Conservation (phyloP, 2,888 invertebrate genomes). For the Spisula subtruncata region DNA sequence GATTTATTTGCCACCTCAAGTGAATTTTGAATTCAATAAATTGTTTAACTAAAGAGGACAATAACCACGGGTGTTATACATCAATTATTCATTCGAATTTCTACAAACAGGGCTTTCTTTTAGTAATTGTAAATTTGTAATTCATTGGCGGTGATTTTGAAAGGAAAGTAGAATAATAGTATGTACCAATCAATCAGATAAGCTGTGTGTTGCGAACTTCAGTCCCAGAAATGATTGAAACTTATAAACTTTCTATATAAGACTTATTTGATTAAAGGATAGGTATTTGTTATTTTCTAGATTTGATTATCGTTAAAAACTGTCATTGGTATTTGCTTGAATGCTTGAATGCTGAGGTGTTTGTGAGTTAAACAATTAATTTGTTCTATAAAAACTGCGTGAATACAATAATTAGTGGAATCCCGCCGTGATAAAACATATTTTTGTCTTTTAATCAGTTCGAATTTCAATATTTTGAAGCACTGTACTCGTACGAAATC, state of each 20-base stretch:
- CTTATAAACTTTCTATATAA: background rate
- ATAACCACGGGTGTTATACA: conserved; percentile 10
- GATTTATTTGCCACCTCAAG: conserved; percentile 23
- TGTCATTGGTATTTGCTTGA: background rate
- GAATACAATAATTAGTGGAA: background rate
- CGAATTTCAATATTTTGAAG: too few species aligned
- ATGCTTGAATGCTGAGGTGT: background rate
- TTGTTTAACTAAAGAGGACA: conserved; percentile 24
- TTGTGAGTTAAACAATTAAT: background rate
- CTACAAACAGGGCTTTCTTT: conserved; percentile 28
- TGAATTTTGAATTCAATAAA: conserved; percentile 36
- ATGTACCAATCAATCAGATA: background rate
- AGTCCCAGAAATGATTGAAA: conserved; percentile 30
- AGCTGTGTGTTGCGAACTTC: conserved; percentile 15
- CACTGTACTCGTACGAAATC: too few species aligned
- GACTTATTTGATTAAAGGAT: conserved; percentile 3
- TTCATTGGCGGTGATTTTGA: conserved; percentile 44
- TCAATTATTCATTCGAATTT: conserved; percentile 36
- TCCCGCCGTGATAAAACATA: too few species aligned
- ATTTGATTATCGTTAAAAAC: background rate
- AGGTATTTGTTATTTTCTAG: background rate
- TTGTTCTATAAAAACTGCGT: background rate
- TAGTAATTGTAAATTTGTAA: conserved; percentile 14
- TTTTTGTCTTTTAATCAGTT: too few species aligned
- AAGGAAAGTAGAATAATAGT: conserved; percentile 3